Base-by-base conservation (phyloP, 2,888 invertebrate species). In the Monopis laevigella region DNA sequence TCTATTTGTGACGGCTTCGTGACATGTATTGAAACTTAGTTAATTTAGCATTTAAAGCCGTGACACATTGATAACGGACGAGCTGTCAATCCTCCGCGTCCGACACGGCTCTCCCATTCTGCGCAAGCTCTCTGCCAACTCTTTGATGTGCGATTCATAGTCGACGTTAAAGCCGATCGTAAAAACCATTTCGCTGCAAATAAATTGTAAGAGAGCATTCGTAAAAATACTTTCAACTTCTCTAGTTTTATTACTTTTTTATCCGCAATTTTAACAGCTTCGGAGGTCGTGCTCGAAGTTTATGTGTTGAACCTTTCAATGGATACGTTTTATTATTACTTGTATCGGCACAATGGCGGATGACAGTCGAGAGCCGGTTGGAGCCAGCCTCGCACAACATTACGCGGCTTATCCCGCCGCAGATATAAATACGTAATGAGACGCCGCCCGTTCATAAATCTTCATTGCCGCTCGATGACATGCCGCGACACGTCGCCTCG, bases 391-490 rank as follows among this genome's bases (percentile, higher is more conserved):
- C 38, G 10, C 38, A 38, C 38, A 28, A 40, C 40, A 45, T 39
- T 50, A 52, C 50, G 51, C 48, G 48, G 56, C 55, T 56, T 55
- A 59, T 56, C 52, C 55, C 52, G 47, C 46, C 55, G 49, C 52
- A 46, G 43, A 51, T 53, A 55, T 64, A 56, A 63, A 63, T 65
- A 63, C 53, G 48, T 62, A 62, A 65, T 61, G 59, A 63, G 59
- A 51, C 49, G 64, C 66, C 63, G 66, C 57, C 62, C 64, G 73
- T 68, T 71, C 78, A 77, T 80, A 78, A 80, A 80, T 78, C 80
- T 80, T 78, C 77, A 78, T 78, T 75, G 74, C 73, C 68, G 70
- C 68, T 66, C 75, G 78, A 78, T 77, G 78, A 80, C 80, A 78
- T 62, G 71, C 74, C 73, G 65, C 78, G 78, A 77, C 80, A 77